Conservation (phyloP, 2,797 vertebrate genomes). For the Vespertilio murinus region DNA sequence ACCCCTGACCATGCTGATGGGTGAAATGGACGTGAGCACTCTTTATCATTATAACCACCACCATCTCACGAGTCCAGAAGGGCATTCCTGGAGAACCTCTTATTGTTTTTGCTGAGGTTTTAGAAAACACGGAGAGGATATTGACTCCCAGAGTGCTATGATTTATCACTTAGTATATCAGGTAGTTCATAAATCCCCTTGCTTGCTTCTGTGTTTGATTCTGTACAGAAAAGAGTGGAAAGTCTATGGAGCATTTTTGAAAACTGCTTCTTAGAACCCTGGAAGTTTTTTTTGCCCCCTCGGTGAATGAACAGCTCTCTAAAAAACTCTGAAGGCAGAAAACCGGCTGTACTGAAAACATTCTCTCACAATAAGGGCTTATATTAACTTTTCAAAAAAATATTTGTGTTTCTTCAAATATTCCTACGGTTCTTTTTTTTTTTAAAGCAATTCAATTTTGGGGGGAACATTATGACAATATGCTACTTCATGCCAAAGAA, state of each 20-base stretch:
- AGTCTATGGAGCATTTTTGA: background rate
- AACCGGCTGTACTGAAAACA: constrained; percentile 54
- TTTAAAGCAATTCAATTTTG: constrained; percentile 60
- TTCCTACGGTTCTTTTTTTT: constrained; percentile 33
- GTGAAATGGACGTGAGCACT: background rate
- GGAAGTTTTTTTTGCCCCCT: background rate
- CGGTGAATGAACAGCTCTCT: constrained; percentile 48
- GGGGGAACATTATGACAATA: constrained; percentile 62
- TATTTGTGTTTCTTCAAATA: constrained; percentile 70
- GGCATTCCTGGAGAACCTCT: background rate
- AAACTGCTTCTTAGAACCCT: constrained; percentile 47
- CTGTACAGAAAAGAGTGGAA: background rate
- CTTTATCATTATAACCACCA: background rate
- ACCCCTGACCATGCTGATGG: background rate
- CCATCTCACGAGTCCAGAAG: background rate
- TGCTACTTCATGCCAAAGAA: constrained; percentile 74
- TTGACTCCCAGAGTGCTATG: background rate
- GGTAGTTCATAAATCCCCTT: background rate
- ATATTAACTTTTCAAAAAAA: constrained; percentile 65
- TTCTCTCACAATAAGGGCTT: constrained; percentile 53
- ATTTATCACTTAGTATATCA: constrained; percentile 29
- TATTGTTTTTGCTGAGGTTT: background rate
- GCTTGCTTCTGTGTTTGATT: constrained; percentile 3
- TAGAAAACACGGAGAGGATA: background rate
- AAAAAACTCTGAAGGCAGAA: constrained; percentile 47